These are phyloP conservation scores for Cyclopterus lumpus DNA, from an alignment of 2,797 vertebrate genomes.

Conservation along the genomic window DNA sequence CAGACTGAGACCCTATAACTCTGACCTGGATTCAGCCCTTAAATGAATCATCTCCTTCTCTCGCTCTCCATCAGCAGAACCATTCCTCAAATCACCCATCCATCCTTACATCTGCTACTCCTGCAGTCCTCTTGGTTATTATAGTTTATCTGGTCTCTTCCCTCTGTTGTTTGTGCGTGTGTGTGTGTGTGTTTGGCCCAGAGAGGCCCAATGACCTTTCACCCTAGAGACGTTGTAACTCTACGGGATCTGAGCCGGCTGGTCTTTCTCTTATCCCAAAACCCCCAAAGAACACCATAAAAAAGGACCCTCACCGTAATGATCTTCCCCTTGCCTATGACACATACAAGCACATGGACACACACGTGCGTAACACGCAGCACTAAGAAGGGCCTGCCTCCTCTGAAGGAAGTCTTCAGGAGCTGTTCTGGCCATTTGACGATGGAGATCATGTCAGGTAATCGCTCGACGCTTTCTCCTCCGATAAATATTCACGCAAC, in stretches of 20 bases:
- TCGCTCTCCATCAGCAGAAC: slow-evolving; percentile 10
- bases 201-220: slow-evolving; percentile 30
- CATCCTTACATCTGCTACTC: not conserved
- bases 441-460: slow-evolving; percentile 15
- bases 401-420: slow-evolving; percentile 14
- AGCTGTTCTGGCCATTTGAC: slow-evolving; percentile 22
- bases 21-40: slow-evolving; percentile 65
- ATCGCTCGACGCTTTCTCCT: slow-evolving; percentile 26
- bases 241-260: slow-evolving; percentile 11
- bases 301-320: slow-evolving; percentile 21
- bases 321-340: slow-evolving; percentile 1
- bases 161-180: slow-evolving; percentile 2
- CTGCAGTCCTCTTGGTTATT: not conserved
- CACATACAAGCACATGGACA: slow-evolving; percentile 7
- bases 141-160: slow-evolving; percentile 1
- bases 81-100: slow-evolving; percentile 9
- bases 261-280: slow-evolving; percentile 28
- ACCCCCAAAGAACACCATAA: slow-evolving; percentile 23
- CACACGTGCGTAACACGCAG: not conserved
- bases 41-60: slow-evolving; percentile 36
- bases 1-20: slow-evolving; percentile 62
- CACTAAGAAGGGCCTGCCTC: not conserved
- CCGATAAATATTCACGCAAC: slow-evolving; percentile 43
- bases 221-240: slow-evolving; percentile 38
- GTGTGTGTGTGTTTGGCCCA: slow-evolving; percentile 24